Percentiles rank a stretch among this genome's conserved stretches.
phyloP scores from a whole-genome alignment of 2,888 invertebrate genomes.

The Plagiodera versicolora region DNA sequence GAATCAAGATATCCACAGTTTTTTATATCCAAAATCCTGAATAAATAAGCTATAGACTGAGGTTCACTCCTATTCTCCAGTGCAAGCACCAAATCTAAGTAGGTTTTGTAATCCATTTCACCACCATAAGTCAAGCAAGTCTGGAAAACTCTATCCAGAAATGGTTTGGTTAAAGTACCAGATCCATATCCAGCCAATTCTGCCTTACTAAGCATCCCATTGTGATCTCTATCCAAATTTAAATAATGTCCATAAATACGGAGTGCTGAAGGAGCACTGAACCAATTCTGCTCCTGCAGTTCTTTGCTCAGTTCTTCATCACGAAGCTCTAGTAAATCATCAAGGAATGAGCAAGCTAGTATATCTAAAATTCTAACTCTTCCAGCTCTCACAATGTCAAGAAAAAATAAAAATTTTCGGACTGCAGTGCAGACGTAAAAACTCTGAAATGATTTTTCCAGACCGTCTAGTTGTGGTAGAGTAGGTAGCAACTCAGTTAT shows the following conservation, averaged over 20 bases:
- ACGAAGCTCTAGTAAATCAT: conserved; percentile 78
- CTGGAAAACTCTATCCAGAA: conserved; percentile 91
- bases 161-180: conserved; percentile 87
- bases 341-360: conserved; percentile 86
- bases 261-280: conserved; percentile 85
- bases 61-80: conserved; percentile 90
- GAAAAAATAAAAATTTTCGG: conserved; percentile 93
- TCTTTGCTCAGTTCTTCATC: conserved; percentile 66
- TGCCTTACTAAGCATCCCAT: conserved; percentile 91
- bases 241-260: conserved; percentile 93
- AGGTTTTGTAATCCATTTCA: conserved; percentile 97
- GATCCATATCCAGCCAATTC: conserved; percentile 89
- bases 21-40: conserved; percentile 88
- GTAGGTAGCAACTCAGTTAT: conserved; percentile 92
- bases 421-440: conserved; percentile 97
- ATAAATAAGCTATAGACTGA: conserved; percentile 88
- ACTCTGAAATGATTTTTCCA: conserved; percentile 91
- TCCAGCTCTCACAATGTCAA: conserved; percentile 87
- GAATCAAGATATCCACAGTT: conserved; percentile 85
- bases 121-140: conserved; percentile 94
- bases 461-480: conserved; percentile 82
- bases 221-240: conserved; percentile 90
- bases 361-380: conserved; percentile 89
- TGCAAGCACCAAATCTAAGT: conserved; percentile 90
- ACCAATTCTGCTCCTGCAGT: conserved; percentile 89